Base-by-base conservation (phyloP, 1,140 invertebrate species). In the Scaptodrosophila lebanonensis region DNA sequence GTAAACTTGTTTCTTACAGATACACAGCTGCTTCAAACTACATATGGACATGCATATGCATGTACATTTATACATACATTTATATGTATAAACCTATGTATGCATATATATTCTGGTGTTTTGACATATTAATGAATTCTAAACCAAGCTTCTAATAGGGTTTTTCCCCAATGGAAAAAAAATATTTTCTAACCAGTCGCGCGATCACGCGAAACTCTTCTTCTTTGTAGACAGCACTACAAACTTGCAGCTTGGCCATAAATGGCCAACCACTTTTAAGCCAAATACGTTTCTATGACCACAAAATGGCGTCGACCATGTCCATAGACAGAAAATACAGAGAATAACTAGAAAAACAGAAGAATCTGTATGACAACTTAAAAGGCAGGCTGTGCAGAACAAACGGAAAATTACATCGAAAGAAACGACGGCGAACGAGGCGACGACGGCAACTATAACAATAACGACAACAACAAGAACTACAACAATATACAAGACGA, bases 81-180 rank as follows among this genome's bases (percentile, higher is more conserved):
- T 18, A 43, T 62, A 52, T 47, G 51, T 63, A 44, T 25, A 9
- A 60, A 79, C 73, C 68, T 75, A 65, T 64, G 73, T 82, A 73
- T 63, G 60, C 32, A 38, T 44, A 38, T 43, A 57, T 43, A 30
- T 69, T 68, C 38, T 57, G 50, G 49, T 38, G 49, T 40, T 17
- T 17, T 44, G 16, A 49, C 61, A 64, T 60, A 69, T 65, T 76
- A 35, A 77, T 72, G 53, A 57, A 72, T 77, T 77, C 72, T 76
- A 72, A 57, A 44, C 51, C 53, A 48, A 66, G 60, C 48, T 62
- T 72, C 79, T 79, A 77, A 72, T 76, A 53, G 63, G 57, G 45
- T 70, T 70, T 66, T 75, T 50, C 20, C 32, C 59, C 59, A 59
- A 47, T 16, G 25, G 15, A 7, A 39, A 16, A 64, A 64, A 54